Percentiles rank a stretch among this genome's conserved stretches.
phyloP scores from a whole-genome alignment of 2,797 vertebrate genomes.

The Alectoris magna region DNA sequence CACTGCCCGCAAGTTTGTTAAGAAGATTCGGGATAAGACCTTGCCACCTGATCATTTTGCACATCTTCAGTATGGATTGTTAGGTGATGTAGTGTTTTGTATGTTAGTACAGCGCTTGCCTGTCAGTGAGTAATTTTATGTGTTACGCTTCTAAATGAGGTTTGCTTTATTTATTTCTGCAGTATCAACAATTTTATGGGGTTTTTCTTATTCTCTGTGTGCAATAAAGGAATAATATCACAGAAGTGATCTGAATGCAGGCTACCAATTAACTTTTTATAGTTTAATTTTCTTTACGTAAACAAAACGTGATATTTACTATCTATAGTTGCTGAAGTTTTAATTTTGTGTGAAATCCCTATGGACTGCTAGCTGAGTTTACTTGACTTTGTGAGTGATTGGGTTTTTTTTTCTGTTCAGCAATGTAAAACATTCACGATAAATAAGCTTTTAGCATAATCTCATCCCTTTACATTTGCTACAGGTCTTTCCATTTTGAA shows the following conservation, averaged over 20 bases:
- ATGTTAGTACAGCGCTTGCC: background rate
- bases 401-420: background rate
- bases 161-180: background rate
- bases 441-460: background rate
- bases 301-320: background rate
- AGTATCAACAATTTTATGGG: background rate
- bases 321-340: background rate
- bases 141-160: background rate
- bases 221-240: background rate
- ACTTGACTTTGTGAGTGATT: background rate
- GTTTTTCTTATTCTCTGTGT: background rate
- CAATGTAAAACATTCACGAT: background rate
- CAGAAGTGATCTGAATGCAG: background rate
- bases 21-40: constrained; percentile 83
- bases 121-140: background rate
- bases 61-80: constrained; percentile 89
- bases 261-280: background rate
- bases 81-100: constrained; percentile 83
- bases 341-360: background rate
- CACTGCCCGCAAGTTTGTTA: constrained; percentile 88
- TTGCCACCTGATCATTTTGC: constrained; percentile 83
- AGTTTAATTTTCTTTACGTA: background rate
- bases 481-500: background rate
- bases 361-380: background rate
- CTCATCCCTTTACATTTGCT: background rate